Evolutionary conservation across 2,797 vertebrate species (phyloP), one percentile per base, ranked within the genome.

Genomic region (Girardinus metallicus): DNA sequence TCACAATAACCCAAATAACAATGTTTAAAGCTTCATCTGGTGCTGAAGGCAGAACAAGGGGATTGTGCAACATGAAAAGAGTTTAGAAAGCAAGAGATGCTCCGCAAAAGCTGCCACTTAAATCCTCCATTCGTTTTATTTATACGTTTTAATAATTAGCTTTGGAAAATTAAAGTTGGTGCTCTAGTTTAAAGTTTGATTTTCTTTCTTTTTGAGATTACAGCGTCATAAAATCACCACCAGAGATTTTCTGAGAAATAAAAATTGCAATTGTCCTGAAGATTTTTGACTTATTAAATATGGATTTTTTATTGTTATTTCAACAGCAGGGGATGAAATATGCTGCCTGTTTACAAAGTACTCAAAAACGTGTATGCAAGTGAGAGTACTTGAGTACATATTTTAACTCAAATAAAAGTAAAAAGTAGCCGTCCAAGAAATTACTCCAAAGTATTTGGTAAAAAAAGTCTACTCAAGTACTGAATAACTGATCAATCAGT

Each of bases 1-100:
- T 49, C 62, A 41, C 47, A 70, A 77, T 21, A 39, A 51, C 64
- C 64, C 34, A 43, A 70, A 77, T 43, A 15, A n/a, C 75, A 76
- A 34, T 64, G 34, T 12, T 51, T 34, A 60, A 76, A 46, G n/a
- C 10, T 36, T 34, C 44, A 9, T n/a, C 39, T 60, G n/a, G 9
- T 23, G 41, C 5, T 34, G n/a, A 21, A 23, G 29, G n/a, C 12
- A 23, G 34, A 21, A 62, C 11, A 44, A 5, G 0, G 23, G 41
- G 66, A 12, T 70, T 43, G 23, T 43, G 21, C 5, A 29, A 44
- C 39, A 75, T n/a, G n/a, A 44, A 29, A 43, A 57, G 13, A 26
- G 34, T 41, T 74, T 51, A 51, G 46, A 49, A 66, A 47, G 18
- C 46, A 31, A 10, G 4, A 41, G 26, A 26, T 6, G 18, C 39